These are phyloP conservation scores for Megastigmus dorsalis DNA, from an alignment of 2,888 invertebrate species.

Conservation along the genomic window DNA sequence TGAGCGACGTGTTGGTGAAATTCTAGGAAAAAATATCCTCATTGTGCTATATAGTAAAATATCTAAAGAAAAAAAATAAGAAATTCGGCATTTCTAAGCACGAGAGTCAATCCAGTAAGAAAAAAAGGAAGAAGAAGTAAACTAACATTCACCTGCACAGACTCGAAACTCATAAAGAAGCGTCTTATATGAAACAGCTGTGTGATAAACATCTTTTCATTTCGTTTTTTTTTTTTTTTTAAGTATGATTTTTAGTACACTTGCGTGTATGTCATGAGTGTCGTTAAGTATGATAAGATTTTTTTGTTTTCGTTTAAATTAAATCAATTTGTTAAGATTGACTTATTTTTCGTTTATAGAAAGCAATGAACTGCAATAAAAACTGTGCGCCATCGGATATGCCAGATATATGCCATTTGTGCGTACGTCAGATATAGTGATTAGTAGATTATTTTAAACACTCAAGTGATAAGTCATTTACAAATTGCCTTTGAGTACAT, in stretches of 20 bases:
- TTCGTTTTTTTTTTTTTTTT: conserved; percentile 19
- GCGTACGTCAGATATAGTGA: conserved; percentile 52
- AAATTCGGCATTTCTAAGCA: conserved; percentile 30
- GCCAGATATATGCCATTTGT: conserved; percentile 53
- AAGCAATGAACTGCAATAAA: conserved; percentile 53
- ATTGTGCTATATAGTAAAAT: conserved; percentile 1
- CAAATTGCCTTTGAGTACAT: conserved; percentile 7
- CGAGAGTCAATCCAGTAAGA: conserved; percentile 31
- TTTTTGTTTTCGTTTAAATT: conserved; percentile 25
- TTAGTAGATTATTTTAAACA: conserved; percentile 52
- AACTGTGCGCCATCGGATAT: conserved; percentile 49
- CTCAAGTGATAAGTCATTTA: conserved; percentile 44
- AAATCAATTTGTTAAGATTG: neutral
- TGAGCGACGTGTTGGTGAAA: conserved; percentile 19
- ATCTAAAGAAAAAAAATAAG: conserved; percentile 26
- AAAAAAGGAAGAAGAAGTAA: conserved; percentile 22
- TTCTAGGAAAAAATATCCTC: conserved; percentile 4
- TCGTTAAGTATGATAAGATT: conserved; percentile 12
- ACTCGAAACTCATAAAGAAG: conserved; percentile 45
- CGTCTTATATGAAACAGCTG: conserved; percentile 44
- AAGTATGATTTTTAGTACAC: conserved; percentile 10
- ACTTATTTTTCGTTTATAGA: conserved; percentile 29
- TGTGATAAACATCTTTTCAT: conserved; percentile 19
- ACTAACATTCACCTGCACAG: conserved; percentile 50
- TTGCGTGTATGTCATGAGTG: conserved; percentile 22